Conservation (phyloP, 2,113 vertebrate species). For the Salvelinus sp. region DNA sequence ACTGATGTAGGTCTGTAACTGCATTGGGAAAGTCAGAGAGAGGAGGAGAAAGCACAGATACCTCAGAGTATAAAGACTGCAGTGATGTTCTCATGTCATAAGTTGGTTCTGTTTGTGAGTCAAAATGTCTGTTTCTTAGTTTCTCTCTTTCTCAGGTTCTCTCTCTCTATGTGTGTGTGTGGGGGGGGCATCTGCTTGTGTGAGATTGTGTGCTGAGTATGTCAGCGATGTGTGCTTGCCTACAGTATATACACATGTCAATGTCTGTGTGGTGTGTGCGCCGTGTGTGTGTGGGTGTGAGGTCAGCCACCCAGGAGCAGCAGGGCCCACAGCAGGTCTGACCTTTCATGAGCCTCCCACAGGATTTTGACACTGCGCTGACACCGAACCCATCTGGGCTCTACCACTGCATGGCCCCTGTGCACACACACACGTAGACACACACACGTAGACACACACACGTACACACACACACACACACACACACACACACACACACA, state of each 20-base stretch:
- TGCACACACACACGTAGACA: not conserved
- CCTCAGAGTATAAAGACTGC: constrained; percentile 20
- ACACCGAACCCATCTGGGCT: constrained; percentile 21
- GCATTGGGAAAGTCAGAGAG: constrained; percentile 47
- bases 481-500: constrained; percentile 13
- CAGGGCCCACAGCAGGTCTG: constrained; percentile 18
- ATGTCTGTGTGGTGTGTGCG: not conserved
- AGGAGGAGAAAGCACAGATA: constrained; percentile 35
- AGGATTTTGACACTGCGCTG: constrained; percentile 24
- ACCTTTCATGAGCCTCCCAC: constrained; percentile 34
- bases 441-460: constrained; percentile 12
- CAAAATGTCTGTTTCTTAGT: not conserved
- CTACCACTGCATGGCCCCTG: not conserved
- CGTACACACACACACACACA: constrained; percentile 9
- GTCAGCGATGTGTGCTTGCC: constrained; percentile 6
- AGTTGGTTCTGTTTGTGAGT: constrained; percentile 13
- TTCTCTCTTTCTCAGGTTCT: not conserved
- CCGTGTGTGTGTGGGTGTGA: not conserved
- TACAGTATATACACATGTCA: not conserved
- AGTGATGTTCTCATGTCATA: constrained; percentile 6
- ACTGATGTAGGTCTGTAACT: constrained; percentile 60
- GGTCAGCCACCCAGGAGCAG: constrained; percentile 11
- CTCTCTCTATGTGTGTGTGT: not conserved
- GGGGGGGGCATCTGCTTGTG: not conserved
- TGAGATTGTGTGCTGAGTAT: constrained; percentile 1